phyloP scores from a whole-genome alignment of 37 sponge, comb jelly and placozoan genomes.

The Eunapius fragilis region DNA sequence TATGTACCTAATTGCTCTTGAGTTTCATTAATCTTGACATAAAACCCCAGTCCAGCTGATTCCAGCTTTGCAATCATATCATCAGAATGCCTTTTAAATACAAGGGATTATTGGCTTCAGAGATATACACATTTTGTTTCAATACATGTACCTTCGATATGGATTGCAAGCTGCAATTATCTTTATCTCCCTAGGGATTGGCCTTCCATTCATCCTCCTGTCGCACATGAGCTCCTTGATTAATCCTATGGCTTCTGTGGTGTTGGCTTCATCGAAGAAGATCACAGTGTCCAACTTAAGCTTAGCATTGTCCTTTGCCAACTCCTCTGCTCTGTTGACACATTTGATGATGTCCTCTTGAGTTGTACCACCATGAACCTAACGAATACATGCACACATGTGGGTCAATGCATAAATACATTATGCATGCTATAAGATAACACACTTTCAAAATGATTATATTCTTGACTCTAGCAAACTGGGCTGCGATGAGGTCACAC shows the following conservation, averaged over 20 bases:
- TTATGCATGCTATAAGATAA: not conserved
- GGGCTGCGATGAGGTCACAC: constrained; percentile 67
- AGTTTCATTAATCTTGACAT: constrained; percentile 30
- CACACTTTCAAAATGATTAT: constrained; percentile 75
- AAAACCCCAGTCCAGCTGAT: constrained; percentile 79
- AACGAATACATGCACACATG: too few species aligned
- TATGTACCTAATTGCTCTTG: constrained; percentile 33
- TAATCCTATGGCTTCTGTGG: constrained; percentile 90
- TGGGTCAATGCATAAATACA: too few species aligned
- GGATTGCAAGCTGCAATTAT: constrained; percentile 99
- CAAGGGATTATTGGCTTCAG: not conserved
- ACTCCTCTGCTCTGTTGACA: constrained; percentile 60
- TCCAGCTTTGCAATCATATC: constrained; percentile 76
- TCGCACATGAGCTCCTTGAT: constrained; percentile 99
- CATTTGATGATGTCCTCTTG: constrained; percentile 56
- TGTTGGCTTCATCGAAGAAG: constrained; percentile 99
- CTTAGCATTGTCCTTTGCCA: constrained; percentile 48
- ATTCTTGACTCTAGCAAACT: constrained; percentile 9
- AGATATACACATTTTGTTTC: not conserved
- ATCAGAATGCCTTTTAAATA: constrained; percentile 42
- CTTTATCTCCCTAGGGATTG: constrained; percentile 72
- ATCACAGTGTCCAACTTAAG: constrained; percentile 70
- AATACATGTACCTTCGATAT: constrained; percentile 67
- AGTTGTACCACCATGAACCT: constrained; percentile 91
- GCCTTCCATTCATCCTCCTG: constrained; percentile 74